phyloP scores from a whole-genome alignment of 1,140 invertebrate species.

The Popillia japonica region DNA sequence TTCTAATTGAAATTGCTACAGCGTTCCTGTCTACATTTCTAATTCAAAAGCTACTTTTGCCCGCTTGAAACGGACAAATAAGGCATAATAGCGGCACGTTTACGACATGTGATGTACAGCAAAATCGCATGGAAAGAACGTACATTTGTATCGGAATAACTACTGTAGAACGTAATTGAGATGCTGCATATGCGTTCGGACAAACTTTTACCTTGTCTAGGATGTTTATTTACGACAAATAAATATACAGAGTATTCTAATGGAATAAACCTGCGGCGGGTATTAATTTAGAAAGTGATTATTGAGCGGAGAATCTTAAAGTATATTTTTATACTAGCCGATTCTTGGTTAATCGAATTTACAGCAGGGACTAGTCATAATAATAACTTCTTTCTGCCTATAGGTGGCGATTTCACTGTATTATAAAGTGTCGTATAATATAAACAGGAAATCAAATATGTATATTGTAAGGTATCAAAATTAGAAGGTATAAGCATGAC shows the following conservation, averaged over 20 bases:
- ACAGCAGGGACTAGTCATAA: background rate
- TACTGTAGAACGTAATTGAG: background rate
- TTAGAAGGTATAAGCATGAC: too few relatives aligned
- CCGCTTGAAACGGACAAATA: background rate
- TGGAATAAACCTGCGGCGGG: background rate
- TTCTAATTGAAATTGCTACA: too few relatives aligned
- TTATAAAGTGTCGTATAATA: too few relatives aligned
- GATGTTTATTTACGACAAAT: constrained; percentile 1
- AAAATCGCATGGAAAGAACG: background rate
- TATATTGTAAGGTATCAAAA: too few relatives aligned
- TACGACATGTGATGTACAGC: background rate
- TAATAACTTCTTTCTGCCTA: too few relatives aligned
- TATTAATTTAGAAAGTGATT: constrained; percentile 19
- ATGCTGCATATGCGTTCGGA: background rate
- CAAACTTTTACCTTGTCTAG: constrained; percentile 4
- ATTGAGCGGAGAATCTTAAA: background rate
- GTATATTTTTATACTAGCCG: background rate
- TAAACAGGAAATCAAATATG: too few relatives aligned
- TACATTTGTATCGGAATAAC: background rate
- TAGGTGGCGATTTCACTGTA: too few relatives aligned
- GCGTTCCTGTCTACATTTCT: background rate
- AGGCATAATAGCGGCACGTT: constrained; percentile 4
- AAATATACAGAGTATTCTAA: background rate
- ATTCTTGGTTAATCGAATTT: background rate
- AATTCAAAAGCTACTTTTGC: background rate